These are phyloP conservation scores for Apis dorsata DNA, from an alignment of 1,140 invertebrate species.

Conservation along the genomic window DNA sequence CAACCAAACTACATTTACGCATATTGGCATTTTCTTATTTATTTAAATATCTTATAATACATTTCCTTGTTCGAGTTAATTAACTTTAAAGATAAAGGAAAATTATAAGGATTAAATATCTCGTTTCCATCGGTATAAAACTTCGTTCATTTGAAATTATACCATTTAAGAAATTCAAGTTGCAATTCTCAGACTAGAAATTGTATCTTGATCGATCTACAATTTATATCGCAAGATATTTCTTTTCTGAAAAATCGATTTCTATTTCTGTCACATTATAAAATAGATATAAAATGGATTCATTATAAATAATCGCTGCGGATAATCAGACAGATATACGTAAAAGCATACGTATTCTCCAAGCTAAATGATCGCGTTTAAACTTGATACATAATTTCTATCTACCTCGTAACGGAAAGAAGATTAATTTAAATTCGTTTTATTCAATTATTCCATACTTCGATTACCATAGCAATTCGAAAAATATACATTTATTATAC, in stretches of 20 bases:
- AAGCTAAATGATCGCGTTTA: slow-evolving; percentile 1
- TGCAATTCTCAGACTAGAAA: neutral
- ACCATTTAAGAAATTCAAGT: neutral
- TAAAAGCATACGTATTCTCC: slow-evolving; percentile 16
- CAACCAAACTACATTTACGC: neutral
- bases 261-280: neutral
- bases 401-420: neutral
- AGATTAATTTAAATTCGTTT: neutral
- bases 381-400: neutral
- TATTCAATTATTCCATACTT: neutral
- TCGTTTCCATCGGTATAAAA: neutral
- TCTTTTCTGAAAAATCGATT: neutral
- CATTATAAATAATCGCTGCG: neutral
- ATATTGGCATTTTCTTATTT: too few species aligned
- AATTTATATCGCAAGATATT: neutral
- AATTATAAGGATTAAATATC: too few species aligned
- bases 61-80: neutral
- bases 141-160: neutral
- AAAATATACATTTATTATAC: neutral
- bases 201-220: slow-evolving; percentile 1
- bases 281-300: neutral
- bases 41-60: neutral
- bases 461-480: neutral
- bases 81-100: neutral
- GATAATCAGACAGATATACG: slow-evolving; percentile 26